These are phyloP conservation scores for Agrypnia vestita DNA, from an alignment of 1,140 invertebrate genomes.

Conservation along the genomic window DNA sequence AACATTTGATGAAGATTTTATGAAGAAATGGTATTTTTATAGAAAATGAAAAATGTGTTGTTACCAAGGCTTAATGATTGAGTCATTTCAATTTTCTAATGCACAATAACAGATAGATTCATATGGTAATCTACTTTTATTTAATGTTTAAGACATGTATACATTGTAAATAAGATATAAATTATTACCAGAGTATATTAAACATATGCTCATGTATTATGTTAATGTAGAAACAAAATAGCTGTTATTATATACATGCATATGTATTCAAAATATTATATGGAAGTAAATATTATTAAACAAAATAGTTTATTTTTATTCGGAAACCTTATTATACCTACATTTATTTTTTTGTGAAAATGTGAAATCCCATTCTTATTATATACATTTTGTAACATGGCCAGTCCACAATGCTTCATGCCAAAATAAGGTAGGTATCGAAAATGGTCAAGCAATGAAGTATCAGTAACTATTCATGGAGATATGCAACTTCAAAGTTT, in stretches of 20 bases:
- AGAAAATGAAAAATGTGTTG: slow-evolving; percentile 52
- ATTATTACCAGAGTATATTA: slow-evolving; percentile 56
- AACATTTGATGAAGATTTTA: slow-evolving; percentile 46
- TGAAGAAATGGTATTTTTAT: slow-evolving; percentile 58
- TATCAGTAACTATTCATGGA: too few species aligned
- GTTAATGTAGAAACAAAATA: slow-evolving; percentile 57
- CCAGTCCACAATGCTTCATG: too few species aligned
- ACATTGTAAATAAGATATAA: slow-evolving; percentile 57
- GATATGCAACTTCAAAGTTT: too few species aligned
- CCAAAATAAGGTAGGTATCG: too few species aligned
- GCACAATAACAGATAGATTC: slow-evolving; percentile 56
- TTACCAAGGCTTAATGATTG: slow-evolving; percentile 26
- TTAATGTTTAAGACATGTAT: slow-evolving; percentile 56
- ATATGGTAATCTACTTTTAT: slow-evolving; percentile 48
- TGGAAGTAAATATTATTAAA: slow-evolving; percentile 50
- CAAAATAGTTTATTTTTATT: not conserved
- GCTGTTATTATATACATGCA: slow-evolving; percentile 56
- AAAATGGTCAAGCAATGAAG: too few species aligned
- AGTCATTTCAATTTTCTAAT: slow-evolving; percentile 57
- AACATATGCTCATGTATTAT: slow-evolving; percentile 54
- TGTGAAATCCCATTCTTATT: not conserved
- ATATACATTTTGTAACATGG: too few species aligned
- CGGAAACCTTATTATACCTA: not conserved
- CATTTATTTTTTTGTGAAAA: not conserved
- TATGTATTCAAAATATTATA: slow-evolving; percentile 54